Evolutionary conservation across 2,888 invertebrate genomes (phyloP).

Genomic region (Plagodis pulveraria): DNA sequence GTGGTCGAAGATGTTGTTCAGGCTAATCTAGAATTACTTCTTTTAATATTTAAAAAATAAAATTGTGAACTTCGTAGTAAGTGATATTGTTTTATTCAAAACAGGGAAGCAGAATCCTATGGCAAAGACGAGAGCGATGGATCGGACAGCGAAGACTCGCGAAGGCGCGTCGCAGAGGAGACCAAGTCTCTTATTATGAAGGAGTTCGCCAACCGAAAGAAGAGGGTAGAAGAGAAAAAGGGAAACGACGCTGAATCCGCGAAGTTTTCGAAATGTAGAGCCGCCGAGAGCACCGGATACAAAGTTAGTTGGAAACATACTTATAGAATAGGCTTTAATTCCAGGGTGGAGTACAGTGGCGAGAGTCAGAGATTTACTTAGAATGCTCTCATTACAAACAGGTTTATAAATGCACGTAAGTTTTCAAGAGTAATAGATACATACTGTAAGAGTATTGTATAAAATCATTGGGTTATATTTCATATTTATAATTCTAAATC

Average conservation of each 20-base stretch:
- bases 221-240: slow-evolving; percentile 57
- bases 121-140: slow-evolving; percentile 64
- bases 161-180: slow-evolving; percentile 85
- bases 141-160: slow-evolving; percentile 67
- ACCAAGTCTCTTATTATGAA: slow-evolving; percentile 89
- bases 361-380: neutral
- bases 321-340: neutral
- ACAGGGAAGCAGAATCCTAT: slow-evolving; percentile 78
- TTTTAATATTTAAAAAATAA: too few species aligned
- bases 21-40: too few species aligned
- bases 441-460: too few species aligned
- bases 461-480: too few species aligned
- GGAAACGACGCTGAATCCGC: slow-evolving; percentile 84
- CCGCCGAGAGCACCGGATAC: slow-evolving; percentile 89
- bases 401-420: too few species aligned
- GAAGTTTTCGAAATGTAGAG: slow-evolving; percentile 88
- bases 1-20: too few species aligned
- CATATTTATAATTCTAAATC: too few species aligned
- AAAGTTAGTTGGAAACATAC: slow-evolving; percentile 82
- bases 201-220: slow-evolving; percentile 90
- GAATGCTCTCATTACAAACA: too few species aligned
- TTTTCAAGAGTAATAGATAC: too few species aligned
- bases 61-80: too few species aligned
- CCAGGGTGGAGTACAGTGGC: too few species aligned
- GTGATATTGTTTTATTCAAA: slow-evolving; percentile 23